phyloP scores from a whole-genome alignment of 2,113 vertebrate genomes.

The Martes martes region DNA sequence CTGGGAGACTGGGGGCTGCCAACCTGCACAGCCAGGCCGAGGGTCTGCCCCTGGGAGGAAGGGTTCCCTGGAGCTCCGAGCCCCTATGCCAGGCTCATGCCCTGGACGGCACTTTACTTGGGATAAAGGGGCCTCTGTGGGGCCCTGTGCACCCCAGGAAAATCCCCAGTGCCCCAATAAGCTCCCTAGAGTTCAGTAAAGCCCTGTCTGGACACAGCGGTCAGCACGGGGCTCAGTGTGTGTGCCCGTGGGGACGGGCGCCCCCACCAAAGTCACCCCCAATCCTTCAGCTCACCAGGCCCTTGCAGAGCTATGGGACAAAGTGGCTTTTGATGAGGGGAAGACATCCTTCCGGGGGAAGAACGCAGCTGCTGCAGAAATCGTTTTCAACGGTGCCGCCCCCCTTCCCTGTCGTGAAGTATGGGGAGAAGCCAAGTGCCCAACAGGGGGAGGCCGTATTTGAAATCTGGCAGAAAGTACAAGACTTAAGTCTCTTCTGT shows the following conservation, averaged over 20 bases:
- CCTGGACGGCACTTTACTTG: not conserved
- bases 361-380: constrained; percentile 33
- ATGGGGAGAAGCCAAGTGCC: not conserved
- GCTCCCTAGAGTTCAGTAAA: not conserved
- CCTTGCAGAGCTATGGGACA: constrained; percentile 49
- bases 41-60: not conserved
- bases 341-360: constrained; percentile 61
- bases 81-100: not conserved
- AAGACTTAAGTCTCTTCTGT: not conserved
- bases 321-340: constrained; percentile 67
- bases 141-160: not conserved
- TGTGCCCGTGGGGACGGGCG: not conserved
- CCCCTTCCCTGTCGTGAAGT: constrained; percentile 10
- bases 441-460: rapidly evolving
- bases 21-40: not conserved
- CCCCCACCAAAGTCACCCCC: not conserved
- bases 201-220: not conserved
- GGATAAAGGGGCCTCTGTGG: not conserved
- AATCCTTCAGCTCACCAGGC: constrained; percentile 55
- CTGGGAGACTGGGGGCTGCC: rapidly evolving
- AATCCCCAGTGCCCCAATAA: not conserved
- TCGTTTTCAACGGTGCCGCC: not conserved
- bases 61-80: rapidly evolving
- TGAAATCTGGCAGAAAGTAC: not conserved
- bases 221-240: not conserved